Percentiles rank a stretch among this genome's conserved stretches.
Conservation (phyloP, 2,888 invertebrate species). For the Agrenia bidenticulata region DNA sequence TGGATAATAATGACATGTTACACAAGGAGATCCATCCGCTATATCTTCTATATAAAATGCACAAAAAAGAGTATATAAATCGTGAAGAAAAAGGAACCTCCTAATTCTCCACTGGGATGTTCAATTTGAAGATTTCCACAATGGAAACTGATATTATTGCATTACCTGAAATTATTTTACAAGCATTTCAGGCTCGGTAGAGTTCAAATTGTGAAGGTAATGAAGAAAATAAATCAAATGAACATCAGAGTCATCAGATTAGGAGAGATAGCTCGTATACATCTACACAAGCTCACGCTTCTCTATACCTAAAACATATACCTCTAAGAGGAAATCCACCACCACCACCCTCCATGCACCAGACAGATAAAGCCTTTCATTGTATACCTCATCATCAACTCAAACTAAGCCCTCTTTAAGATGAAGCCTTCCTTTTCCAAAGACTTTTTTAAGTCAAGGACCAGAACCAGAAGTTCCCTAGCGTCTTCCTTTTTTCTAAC, state of each 20-base stretch:
- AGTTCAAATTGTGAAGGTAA: slow-evolving; percentile 54
- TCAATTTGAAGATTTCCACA: slow-evolving; percentile 52
- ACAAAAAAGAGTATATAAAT: background rate
- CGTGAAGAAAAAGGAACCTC: slow-evolving; percentile 5
- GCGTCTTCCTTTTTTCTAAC: background rate
- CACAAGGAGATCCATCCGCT: too few relatives aligned
- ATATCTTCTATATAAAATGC: too few relatives aligned
- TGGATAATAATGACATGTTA: too few relatives aligned
- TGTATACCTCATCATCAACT: slow-evolving; percentile 16
- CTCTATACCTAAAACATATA: background rate
- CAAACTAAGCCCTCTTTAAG: background rate
- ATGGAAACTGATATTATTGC: slow-evolving; percentile 54
- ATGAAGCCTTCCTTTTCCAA: too few relatives aligned
- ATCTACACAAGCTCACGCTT: slow-evolving; percentile 13
- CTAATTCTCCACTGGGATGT: slow-evolving; percentile 49
- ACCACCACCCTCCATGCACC: background rate
- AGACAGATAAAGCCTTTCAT: background rate
- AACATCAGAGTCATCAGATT: slow-evolving; percentile 54
- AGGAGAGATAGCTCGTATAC: slow-evolving; percentile 32
- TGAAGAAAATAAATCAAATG: slow-evolving; percentile 55
- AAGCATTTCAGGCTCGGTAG: slow-evolving; percentile 53
- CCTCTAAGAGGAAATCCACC: background rate
- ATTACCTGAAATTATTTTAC: slow-evolving; percentile 54
- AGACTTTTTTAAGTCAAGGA: too few relatives aligned
- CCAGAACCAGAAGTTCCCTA: slow-evolving; percentile 1